Percentiles rank a stretch among this genome's conserved stretches.
phyloP scores from a whole-genome alignment of 2,888 invertebrate species.

The Drosophila birchii region DNA sequence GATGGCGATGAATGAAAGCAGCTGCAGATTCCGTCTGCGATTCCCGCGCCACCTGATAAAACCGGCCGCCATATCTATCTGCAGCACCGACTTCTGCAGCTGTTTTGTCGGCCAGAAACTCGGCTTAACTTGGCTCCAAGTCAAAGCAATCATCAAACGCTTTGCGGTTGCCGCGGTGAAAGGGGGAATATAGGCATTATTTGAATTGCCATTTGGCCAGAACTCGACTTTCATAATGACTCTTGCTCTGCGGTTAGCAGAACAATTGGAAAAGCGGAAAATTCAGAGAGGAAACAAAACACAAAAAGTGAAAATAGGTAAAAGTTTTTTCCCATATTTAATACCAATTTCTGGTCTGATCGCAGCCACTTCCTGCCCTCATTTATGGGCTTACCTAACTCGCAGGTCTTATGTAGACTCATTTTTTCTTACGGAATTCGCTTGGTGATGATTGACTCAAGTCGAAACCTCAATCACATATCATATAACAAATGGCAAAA shows the following conservation, averaged over 20 bases:
- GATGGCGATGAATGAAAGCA: conserved; percentile 34
- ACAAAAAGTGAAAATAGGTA: conserved; percentile 40
- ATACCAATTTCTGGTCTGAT: background rate
- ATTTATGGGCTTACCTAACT: conserved; percentile 17
- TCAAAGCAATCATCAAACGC: conserved; percentile 39
- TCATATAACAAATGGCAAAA: conserved; percentile 20
- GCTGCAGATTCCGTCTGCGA: conserved; percentile 39
- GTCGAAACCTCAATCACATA: conserved; percentile 20
- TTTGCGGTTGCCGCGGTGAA: conserved; percentile 25
- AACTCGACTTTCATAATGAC: conserved; percentile 18
- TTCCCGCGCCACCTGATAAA: conserved; percentile 40
- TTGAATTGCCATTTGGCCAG: conserved; percentile 38
- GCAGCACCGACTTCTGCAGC: conserved; percentile 22
- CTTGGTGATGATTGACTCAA: conserved; percentile 4
- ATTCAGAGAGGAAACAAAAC: background rate
- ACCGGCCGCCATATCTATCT: conserved; percentile 35
- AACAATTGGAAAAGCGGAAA: conserved; percentile 1
- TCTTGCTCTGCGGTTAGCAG: conserved; percentile 2
- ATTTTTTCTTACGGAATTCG: background rate
- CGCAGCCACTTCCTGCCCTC: conserved; percentile 22
- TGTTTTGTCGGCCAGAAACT: conserved; percentile 37
- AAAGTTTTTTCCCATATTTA: conserved; percentile 22
- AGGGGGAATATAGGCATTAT: conserved; percentile 10
- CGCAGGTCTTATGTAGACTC: conserved; percentile 3
- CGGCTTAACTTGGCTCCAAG: conserved; percentile 7